Evolutionary conservation across 2,113 vertebrate genomes (phyloP).

Genomic region (Triplophysa dalaica): DNA sequence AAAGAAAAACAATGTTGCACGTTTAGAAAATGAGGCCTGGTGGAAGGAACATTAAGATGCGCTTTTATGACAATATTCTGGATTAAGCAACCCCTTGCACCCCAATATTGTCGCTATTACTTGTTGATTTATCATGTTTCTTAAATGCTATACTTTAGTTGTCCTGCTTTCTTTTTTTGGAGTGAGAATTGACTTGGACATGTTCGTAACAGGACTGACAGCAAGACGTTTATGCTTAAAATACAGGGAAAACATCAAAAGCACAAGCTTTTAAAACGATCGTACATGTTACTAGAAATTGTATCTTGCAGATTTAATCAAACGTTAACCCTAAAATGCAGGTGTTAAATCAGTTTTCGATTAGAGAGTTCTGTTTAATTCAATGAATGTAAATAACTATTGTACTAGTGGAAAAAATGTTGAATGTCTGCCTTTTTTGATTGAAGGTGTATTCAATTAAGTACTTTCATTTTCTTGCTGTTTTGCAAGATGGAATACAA

Average conservation of each 20-base stretch:
- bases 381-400: neutral
- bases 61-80: too few relatives aligned
- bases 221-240: too few relatives aligned
- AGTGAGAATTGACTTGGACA: too few relatives aligned
- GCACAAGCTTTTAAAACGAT: constrained; percentile 70
- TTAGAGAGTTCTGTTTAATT: neutral
- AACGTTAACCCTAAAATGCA: neutral
- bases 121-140: too few relatives aligned
- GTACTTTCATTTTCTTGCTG: neutral
- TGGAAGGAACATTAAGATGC: too few relatives aligned
- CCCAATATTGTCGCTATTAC: too few relatives aligned
- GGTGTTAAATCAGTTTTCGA: neutral
- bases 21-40: too few relatives aligned
- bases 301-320: neutral
- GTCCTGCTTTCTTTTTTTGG: too few relatives aligned
- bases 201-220: too few relatives aligned
- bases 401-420: neutral
- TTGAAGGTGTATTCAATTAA: constrained; percentile 40
- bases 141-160: too few relatives aligned
- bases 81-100: too few relatives aligned
- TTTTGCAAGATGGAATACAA: constrained; percentile 44
- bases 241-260: constrained; percentile 63
- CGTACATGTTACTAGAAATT: neutral
- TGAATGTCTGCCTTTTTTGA: constrained; percentile 34
- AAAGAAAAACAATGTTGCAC: too few relatives aligned